Percentiles rank a stretch among this genome's conserved stretches.
These are phyloP conservation scores for Echiichthys vipera DNA, from an alignment of 2,797 vertebrate genomes.

Conservation along the genomic window DNA sequence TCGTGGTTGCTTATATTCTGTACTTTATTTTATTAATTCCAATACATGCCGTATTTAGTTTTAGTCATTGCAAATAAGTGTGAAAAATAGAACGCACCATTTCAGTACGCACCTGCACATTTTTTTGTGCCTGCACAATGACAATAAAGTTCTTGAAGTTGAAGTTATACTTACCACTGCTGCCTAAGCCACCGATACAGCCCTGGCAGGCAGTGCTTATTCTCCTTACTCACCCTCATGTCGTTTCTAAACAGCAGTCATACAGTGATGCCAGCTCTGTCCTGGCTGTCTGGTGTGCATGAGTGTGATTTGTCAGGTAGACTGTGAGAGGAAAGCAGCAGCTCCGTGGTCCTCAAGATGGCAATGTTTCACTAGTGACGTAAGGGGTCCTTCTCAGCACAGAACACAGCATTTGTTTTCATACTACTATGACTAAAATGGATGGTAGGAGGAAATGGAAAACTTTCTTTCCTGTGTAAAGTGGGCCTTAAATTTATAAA, in stretches of 20 bases:
- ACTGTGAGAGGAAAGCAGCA: conserved; percentile 45
- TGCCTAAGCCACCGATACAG: conserved; percentile 76
- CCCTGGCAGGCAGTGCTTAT: conserved; percentile 67
- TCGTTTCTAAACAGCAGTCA: conserved; percentile 39
- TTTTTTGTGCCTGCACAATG: too few species aligned
- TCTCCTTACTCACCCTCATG: conserved; percentile 74
- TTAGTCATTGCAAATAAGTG: too few species aligned
- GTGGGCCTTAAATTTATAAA: conserved; percentile 49
- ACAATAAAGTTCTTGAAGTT: too few species aligned
- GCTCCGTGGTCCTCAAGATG: conserved; percentile 73
- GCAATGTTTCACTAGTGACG: conserved; percentile 67
- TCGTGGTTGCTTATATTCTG: too few species aligned
- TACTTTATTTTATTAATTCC: too few species aligned
- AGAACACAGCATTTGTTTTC: conserved; percentile 44
- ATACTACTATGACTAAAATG: conserved; percentile 54
- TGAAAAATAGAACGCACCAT: too few species aligned
- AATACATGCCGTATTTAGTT: too few species aligned
- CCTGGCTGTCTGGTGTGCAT: conserved; percentile 40
- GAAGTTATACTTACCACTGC: conserved; percentile 81
- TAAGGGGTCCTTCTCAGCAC: conserved; percentile 59
- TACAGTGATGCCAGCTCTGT: conserved; percentile 41
- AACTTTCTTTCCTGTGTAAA: conserved; percentile 53
- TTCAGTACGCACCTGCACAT: too few species aligned
- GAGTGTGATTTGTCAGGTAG: conserved; percentile 44
- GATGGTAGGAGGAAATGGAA: conserved; percentile 40